phyloP scores from a whole-genome alignment of 1,140 invertebrate genomes.

The Propsilocerus akamusi region DNA sequence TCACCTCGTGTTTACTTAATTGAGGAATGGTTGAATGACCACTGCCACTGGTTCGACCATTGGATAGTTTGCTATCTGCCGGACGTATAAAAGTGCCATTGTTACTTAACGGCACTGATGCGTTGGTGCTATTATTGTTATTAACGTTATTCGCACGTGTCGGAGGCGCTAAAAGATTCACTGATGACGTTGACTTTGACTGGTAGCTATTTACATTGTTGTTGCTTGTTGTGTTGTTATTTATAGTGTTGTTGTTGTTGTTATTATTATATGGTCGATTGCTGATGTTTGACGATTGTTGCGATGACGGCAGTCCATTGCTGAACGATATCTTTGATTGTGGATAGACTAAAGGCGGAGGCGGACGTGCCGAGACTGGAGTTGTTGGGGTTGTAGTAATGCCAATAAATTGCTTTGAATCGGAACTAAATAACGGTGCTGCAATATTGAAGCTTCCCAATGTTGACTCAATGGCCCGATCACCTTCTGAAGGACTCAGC shows the following conservation, averaged over 20 bases:
- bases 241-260: neutral
- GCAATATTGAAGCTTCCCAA: constrained; percentile 17
- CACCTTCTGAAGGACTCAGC: constrained; percentile 15
- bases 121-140: neutral
- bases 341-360: neutral
- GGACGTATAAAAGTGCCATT: neutral
- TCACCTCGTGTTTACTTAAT: constrained; percentile 2
- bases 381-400: constrained; percentile 10
- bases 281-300: constrained; percentile 9
- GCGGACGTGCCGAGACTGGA: constrained; percentile 6
- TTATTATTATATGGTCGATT: neutral
- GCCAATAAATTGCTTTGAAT: constrained; percentile 8
- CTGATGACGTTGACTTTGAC: neutral
- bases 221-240: neutral
- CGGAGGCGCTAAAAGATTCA: neutral
- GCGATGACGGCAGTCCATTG: constrained; percentile 12
- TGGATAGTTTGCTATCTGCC: neutral
- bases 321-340: neutral
- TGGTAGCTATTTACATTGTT: neutral
- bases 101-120: neutral
- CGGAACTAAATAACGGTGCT: constrained; percentile 14
- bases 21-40: neutral
- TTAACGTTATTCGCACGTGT: neutral
- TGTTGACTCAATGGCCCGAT: constrained; percentile 18
- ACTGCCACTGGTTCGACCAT: no score